Evolutionary conservation across 2,888 invertebrate genomes (phyloP).

Genomic region (Antitype chi): DNA sequence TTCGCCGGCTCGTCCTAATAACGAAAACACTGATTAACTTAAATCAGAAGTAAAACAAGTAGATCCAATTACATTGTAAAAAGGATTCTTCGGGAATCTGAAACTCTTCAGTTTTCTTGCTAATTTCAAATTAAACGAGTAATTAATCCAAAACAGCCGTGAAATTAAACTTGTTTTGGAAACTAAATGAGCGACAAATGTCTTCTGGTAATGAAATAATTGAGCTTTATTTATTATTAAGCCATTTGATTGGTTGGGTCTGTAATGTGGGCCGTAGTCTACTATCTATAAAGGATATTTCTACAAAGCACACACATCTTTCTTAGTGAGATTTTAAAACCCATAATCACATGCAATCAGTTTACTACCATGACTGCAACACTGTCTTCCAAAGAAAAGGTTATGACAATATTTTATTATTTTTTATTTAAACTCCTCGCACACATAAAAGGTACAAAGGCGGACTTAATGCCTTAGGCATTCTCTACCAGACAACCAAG

Average conservation of each 20-base stretch:
- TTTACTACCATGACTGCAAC: not conserved
- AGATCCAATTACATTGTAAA: conserved; percentile 47
- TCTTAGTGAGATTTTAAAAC: not conserved
- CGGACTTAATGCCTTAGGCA: no score
- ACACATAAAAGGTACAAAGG: no score
- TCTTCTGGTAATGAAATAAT: not conserved
- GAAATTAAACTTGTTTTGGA: conserved; percentile 8
- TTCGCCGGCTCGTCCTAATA: not conserved
- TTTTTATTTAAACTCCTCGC: no score
- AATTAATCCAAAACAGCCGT: conserved; percentile 32
- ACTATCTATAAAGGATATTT: not conserved
- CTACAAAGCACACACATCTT: not conserved
- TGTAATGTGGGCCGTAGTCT: not conserved
- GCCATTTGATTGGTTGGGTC: not conserved
- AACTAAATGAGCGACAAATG: conserved; percentile 18
- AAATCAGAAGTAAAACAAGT: conserved; percentile 42
- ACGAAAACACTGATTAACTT: conserved; percentile 25
- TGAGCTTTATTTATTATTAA: not conserved
- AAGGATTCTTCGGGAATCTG: conserved; percentile 42
- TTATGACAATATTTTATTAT: not conserved
- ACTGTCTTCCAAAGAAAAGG: not conserved
- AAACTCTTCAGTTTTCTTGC: conserved; percentile 44
- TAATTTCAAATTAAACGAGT: conserved; percentile 41
- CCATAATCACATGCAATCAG: not conserved
- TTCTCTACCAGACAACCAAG: no score